Conservation (phyloP, 2,888 invertebrate species). For the Marronus borbonicus region DNA sequence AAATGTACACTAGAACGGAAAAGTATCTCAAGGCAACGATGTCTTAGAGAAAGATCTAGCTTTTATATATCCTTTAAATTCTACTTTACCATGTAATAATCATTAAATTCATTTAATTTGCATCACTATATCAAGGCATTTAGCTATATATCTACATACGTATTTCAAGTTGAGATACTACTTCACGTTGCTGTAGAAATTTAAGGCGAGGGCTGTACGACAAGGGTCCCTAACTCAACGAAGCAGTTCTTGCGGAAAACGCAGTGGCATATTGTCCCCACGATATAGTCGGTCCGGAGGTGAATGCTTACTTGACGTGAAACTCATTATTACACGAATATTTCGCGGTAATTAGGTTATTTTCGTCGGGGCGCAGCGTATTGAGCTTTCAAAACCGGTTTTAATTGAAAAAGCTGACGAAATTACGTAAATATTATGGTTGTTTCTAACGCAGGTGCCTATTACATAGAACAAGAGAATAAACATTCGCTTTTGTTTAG, state of each 20-base stretch:
- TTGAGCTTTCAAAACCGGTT: not conserved
- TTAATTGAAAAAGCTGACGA: constrained; percentile 6
- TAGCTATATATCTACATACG: too few species aligned
- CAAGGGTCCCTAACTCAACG: not conserved
- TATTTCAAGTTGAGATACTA: not conserved
- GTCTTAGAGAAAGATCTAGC: too few species aligned
- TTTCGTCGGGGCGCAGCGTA: not conserved
- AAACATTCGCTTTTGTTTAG: not conserved
- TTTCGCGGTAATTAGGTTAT: constrained; percentile 23
- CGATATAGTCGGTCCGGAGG: not conserved
- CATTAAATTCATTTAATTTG: too few species aligned
- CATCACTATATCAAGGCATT: too few species aligned
- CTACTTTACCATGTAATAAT: too few species aligned
- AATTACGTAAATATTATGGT: constrained; percentile 17
- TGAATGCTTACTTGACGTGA: constrained; percentile 15
- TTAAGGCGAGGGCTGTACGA: not conserved
- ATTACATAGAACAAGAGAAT: not conserved
- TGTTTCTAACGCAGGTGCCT: not conserved
- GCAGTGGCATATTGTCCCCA: not conserved
- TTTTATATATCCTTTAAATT: too few species aligned
- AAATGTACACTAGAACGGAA: too few species aligned
- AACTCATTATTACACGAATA: constrained; percentile 16
- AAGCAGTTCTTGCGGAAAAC: constrained; percentile 5
- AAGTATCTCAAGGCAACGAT: too few species aligned
- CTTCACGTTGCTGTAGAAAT: not conserved